Evolutionary conservation across 2,797 vertebrate genomes (phyloP), one percentile per base, ranked within the genome.

Genomic region (Pseudomugil tenellus): DNA sequence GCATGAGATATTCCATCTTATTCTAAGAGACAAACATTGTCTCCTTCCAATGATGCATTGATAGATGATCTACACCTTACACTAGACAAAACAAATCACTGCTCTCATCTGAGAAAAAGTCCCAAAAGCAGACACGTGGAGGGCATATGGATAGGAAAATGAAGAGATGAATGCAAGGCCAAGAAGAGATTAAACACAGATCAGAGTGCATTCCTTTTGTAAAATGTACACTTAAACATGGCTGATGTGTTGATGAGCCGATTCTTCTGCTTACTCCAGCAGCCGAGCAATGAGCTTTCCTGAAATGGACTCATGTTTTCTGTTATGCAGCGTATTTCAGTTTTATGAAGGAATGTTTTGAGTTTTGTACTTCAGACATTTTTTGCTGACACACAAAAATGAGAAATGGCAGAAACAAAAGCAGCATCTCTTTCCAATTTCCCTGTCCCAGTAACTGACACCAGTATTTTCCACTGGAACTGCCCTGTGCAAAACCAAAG

Each of bases 21-120:
- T 70, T 72, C 70, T 4, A 16, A 39, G 70, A 80, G 68, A 70
- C 52, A 79, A 81, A 81, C 74, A 76, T 70, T 53, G 53, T 37
- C 69, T 79, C 28, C 63, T 75, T 39, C 70, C 13, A 68, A 76
- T 39, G 71, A 67, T 25, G 58, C 72, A 59, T 74, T 61, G 71
- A 67, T 76, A 67, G 73, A 11, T 49, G 9, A 55, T 34, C 32
- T 60, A 35, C 49, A 11, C 35, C 60, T 49, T 49, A 52, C 63
- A 34, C 58, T 5, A 17, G 58, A 67, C n/a, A n/a, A 32, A 74
- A 60, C 77, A 46, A 75, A 60, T n/a, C 63, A n/a, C 2, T 2
- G 6, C 16, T 66, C 60, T 58, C 69, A 58, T 76, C 23, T n/a
- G 57, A 4, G 46, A 14, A 43, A 60, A 32, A 76, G 73, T 74